Evolutionary conservation across 1,140 invertebrate species (phyloP).

Genomic region (Pseudomyrmex pallidus): DNA sequence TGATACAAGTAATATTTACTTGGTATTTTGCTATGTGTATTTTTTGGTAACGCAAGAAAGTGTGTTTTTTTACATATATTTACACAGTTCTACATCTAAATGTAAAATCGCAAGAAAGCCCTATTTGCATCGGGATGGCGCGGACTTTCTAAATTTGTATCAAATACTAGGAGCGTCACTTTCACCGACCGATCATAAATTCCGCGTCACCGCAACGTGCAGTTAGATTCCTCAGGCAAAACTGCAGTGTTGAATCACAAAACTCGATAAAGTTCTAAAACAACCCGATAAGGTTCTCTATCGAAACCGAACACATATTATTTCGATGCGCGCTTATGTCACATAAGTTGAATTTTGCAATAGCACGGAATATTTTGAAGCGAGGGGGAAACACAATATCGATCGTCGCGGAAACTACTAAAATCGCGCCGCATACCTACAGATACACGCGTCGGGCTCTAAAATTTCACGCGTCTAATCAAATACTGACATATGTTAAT

Average conservation of each 20-base stretch:
- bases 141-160: constrained; percentile 81
- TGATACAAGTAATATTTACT: too few relatives aligned
- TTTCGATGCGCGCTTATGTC: neutral
- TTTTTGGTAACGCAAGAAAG: too few relatives aligned
- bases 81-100: neutral
- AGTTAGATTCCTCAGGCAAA: constrained; percentile 31
- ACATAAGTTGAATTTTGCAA: neutral
- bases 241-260: constrained; percentile 39
- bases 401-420: neutral
- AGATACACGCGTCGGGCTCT: too few relatives aligned
- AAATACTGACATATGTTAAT: too few relatives aligned
- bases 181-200: constrained; percentile 78
- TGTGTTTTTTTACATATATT: neutral
- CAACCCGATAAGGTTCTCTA: neutral
- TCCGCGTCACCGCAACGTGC: constrained; percentile 17
- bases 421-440: neutral
- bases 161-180: constrained; percentile 74
- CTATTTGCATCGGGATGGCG: constrained; percentile 37
- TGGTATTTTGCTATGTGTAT: too few relatives aligned
- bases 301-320: neutral
- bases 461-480: too few relatives aligned
- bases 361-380: neutral
- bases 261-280: constrained; percentile 11
- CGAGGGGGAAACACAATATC: neutral
- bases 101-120: neutral